These are phyloP conservation scores for Halichoeres trimaculatus DNA, from an alignment of 2,113 vertebrate genomes.

Conservation along the genomic window DNA sequence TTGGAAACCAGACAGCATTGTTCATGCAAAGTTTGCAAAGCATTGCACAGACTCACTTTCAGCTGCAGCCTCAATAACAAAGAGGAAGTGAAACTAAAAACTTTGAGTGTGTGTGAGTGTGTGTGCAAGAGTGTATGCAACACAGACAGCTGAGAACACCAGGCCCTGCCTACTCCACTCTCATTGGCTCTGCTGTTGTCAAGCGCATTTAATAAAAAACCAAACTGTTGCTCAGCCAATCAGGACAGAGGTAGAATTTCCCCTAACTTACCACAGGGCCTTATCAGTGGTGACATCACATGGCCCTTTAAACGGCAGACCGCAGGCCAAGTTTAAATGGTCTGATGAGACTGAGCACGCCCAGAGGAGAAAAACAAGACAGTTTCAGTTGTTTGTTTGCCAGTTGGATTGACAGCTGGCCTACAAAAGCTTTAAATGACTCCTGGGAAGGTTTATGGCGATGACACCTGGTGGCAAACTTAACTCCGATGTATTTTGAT, in stretches of 20 bases:
- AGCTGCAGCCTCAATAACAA: slow-evolving; percentile 49
- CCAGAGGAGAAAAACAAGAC: not conserved
- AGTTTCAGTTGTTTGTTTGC: not conserved
- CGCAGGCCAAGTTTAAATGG: slow-evolving; percentile 68
- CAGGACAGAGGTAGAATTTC: slow-evolving; percentile 35
- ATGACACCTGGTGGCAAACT: not conserved
- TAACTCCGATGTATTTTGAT: not conserved
- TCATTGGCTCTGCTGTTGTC: slow-evolving; percentile 77
- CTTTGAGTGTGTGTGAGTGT: slow-evolving; percentile 29
- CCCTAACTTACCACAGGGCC: not conserved
- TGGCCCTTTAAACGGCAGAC: slow-evolving; percentile 66
- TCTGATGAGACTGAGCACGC: slow-evolving; percentile 33
- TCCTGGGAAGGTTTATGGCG: slow-evolving; percentile 1
- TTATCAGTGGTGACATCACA: slow-evolving; percentile 70
- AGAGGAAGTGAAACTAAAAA: slow-evolving; percentile 71
- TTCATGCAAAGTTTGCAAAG: not conserved
- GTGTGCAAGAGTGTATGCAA: slow-evolving; percentile 3
- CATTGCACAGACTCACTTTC: slow-evolving; percentile 15
- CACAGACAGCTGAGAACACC: slow-evolving; percentile 56
- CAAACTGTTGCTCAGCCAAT: slow-evolving; percentile 64
- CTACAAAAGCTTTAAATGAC: not conserved
- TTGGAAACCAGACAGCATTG: not conserved
- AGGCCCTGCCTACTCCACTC: slow-evolving; percentile 38
- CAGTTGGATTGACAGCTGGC: slow-evolving; percentile 9
- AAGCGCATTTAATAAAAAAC: slow-evolving; percentile 57